Base-by-base conservation (phyloP, 2,797 vertebrate genomes). In the Eurystomus glaucurus region DNA sequence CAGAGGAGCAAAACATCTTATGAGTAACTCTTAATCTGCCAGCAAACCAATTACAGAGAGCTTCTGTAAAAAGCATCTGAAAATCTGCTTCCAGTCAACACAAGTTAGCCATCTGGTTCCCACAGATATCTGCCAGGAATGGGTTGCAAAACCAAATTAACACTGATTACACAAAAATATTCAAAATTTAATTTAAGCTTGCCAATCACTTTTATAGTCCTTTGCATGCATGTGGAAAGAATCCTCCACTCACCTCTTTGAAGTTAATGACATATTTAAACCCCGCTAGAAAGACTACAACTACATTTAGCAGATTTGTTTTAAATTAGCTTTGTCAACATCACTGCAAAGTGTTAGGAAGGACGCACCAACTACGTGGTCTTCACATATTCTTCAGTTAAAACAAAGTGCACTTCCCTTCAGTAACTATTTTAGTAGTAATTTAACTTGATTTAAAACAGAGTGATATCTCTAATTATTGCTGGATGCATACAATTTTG, bases 81-180 rank as follows among this genome's bases (percentile, higher is more conserved):
- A 94, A 96, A 96, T 96, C 95, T 97, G 89, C 96, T 97, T 92
- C 90, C 80, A 97, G 93, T 96, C 96, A 94, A 96, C 94, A 93
- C 92, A 94, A 85, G 84, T 88, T 88, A 88, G 93, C 92, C 95
- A 96, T 96, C 95, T 96, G 93, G 72, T 93, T 93, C 64, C 72
- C 76, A 72, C 69, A 93, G 85, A 85, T 91, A 96, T 75, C 76
- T 97, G 96, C 92, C 95, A 96, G 95, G 61, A 96, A 93, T 3
- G 50, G 78, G 80, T 26, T 94, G 90, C 92, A 90, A 95, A 95
- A 95, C 87, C 65, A 85, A 92, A 95, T 96, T 95, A 94, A 91
- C 12, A 0, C 71, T 54, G 90, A 95, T 89, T 93, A 92, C 60
- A 92, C 26, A 69, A 93, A 96, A 97, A 95, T 96, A 94, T 41